Percentiles rank a stretch among this genome's conserved stretches.
Evolutionary conservation across 2,113 vertebrate genomes (phyloP).

Genomic region (Oriolus oriolus): DNA sequence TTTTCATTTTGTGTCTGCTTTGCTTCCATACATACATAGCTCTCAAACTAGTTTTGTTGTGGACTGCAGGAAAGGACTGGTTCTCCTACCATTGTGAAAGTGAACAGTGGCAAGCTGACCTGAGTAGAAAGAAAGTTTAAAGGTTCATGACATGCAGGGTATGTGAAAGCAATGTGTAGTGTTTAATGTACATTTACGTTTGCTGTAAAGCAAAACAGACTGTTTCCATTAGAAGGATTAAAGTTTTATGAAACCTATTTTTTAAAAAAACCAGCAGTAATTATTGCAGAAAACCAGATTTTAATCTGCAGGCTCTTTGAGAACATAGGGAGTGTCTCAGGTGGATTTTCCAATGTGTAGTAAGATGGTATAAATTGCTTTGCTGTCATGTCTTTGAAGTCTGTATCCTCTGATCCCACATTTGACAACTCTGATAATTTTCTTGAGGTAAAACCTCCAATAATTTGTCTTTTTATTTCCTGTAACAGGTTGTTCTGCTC

Average conservation of each 20-base stretch:
- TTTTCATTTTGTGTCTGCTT: not conserved
- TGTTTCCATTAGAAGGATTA: not conserved
- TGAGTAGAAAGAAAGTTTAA: not conserved
- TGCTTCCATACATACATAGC: not conserved
- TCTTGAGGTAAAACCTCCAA: not conserved
- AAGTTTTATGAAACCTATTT: not conserved
- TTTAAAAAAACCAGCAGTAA: not conserved
- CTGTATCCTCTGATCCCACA: not conserved
- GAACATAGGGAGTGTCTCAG: not conserved
- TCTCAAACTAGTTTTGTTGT: not conserved
- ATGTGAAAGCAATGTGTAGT: not conserved
- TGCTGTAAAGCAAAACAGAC: not conserved
- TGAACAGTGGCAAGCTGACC: not conserved
- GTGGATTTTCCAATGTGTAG: not conserved
- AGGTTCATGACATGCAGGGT: not conserved
- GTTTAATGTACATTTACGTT: not conserved
- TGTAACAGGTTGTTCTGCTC: constrained; percentile 68
- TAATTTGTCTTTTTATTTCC: constrained; percentile 9
- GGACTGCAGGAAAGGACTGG: not conserved
- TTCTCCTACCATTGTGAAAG: not conserved
- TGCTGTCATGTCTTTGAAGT: not conserved
- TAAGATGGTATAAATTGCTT: not conserved
- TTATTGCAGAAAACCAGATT: not conserved
- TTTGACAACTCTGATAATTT: not conserved
- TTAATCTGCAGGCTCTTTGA: not conserved